Conservation (phyloP, 1,140 invertebrate species). For the Trichomalopsis sarcophagae region DNA sequence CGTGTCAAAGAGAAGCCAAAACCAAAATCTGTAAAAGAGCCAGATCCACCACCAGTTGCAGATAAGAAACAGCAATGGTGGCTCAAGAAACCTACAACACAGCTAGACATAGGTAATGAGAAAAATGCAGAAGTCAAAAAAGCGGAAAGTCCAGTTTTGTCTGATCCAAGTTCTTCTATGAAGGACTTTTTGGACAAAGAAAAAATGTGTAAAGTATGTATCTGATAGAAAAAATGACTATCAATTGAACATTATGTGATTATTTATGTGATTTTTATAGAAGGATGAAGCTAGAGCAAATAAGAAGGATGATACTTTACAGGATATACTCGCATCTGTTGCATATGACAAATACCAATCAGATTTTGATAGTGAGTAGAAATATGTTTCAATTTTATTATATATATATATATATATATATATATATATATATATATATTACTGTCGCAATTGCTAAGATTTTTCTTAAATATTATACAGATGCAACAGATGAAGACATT, state of each 20-base stretch:
- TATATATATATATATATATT: neutral
- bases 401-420: neutral
- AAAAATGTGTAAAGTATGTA: slow-evolving; percentile 68
- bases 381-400: slow-evolving; percentile 33
- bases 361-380: slow-evolving; percentile 69
- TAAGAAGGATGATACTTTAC: slow-evolving; percentile 67
- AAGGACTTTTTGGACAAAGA: slow-evolving; percentile 70
- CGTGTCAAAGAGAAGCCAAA: slow-evolving; percentile 62
- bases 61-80: slow-evolving; percentile 63
- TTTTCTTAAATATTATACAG: slow-evolving; percentile 51
- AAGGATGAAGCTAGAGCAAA: slow-evolving; percentile 61
- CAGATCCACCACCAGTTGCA: neutral
- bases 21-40: slow-evolving; percentile 46
- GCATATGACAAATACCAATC: slow-evolving; percentile 70
- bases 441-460: slow-evolving; percentile 43
- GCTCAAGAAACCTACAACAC: slow-evolving; percentile 63
- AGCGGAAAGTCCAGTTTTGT: slow-evolving; percentile 54
- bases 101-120: slow-evolving; percentile 51
- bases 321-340: slow-evolving; percentile 67
- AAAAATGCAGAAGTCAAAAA: slow-evolving; percentile 55
- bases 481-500: slow-evolving; percentile 72
- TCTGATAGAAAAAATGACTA: slow-evolving; percentile 7
- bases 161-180: slow-evolving; percentile 67
- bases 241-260: slow-evolving; percentile 27
- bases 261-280: slow-evolving; percentile 53